Evolutionary conservation across 2,113 vertebrate species (phyloP), one percentile per base, ranked within the genome.

Genomic region (Silurus glanis): DNA sequence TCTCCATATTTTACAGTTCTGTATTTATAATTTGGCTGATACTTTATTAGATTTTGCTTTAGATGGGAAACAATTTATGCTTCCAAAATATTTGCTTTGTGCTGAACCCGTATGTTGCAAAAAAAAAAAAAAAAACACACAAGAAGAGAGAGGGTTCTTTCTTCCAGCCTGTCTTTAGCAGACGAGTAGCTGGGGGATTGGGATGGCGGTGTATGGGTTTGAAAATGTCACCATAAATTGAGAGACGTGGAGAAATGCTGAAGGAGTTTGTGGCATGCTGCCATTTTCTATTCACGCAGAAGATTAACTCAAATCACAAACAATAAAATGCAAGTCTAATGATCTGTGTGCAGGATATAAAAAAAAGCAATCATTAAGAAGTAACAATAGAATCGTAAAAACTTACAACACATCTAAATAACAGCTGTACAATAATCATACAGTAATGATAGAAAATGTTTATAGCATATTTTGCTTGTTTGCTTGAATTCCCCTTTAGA

Each of bases 191-290:
- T 5, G 6, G 28, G 28, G 9, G 37, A 37, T 37, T 37, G 37
- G 37, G 37, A 37, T 2, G 2, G 37, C 37, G 37, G 37, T 37
- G 37, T 37, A 37, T 37, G 37, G 6, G 59, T 23, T 23, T 66
- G n/a, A 82, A 82, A 82, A 82, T 53, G 62, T 67, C 81, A 55
- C 49, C 62, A 67, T 53, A 67, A 82, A 82, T 10, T 49, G 62
- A 82, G 13, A 82, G 81, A 17, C 53, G 21, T 12, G 10, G 19
- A 82, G 61, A 82, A 82, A 10, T 47, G 61, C 79, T 62, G 45
- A 59, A 64, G 13, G 19, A 25, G 59, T 51, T 62, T 80, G 56
- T 23, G 45, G 37, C 61, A 62, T 64, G 59, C 10, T 2, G 59
- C 61, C 23, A 66, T 82, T 66, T 82, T 64, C 61, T 51, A 28